Base-by-base conservation (phyloP, 2,888 invertebrate species). In the Lycophotia porphyrea region DNA sequence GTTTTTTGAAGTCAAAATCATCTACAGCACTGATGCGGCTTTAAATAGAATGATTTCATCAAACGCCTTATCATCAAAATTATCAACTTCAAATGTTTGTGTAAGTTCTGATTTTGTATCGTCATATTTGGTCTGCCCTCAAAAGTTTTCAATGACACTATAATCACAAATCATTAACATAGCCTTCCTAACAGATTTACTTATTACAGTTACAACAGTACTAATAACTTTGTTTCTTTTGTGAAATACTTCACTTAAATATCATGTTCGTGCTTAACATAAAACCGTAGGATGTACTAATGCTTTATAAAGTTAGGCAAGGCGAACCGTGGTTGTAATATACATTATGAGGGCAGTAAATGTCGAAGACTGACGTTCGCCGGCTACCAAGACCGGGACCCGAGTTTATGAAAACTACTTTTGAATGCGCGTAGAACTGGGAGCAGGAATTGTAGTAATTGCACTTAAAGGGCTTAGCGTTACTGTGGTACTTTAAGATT, bases 341-440 rank as follows among this genome's bases (percentile, higher is more conserved):
- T 90, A 88, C 88, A 88, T 92, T 92, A 93, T 80, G 91, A 90
- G 87, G 86, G 88, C 88, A 92, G 86, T 92, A 91, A 92, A 93
- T 88, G 91, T 92, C 90, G 89, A 88, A 89, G 84, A 74, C 82
- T 86, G 87, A 88, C 84, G 85, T 81, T 87, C 69, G 84, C 86
- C 79, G 77, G 86, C 81, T 76, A 76, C 76, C 69, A 76, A 64
- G 61, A 71, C 49, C 39, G 74, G 69, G 80, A 82, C 66, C 81
- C 80, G 80, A 76, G 81, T 86, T 84, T 86, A 84, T 82, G 87
- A 85, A 84, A 84, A 82, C 83, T 84, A 81, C 68, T 83, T 77
- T 52, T 76, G 72, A 74, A 76, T 76, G 76, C 66, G 44, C 69
- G 68, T 15, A 73, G 58, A 84, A 78, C 60, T 61, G 66, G 47